phyloP scores from a whole-genome alignment of 2,888 invertebrate genomes.

The Cataglyphis altisquamis region DNA sequence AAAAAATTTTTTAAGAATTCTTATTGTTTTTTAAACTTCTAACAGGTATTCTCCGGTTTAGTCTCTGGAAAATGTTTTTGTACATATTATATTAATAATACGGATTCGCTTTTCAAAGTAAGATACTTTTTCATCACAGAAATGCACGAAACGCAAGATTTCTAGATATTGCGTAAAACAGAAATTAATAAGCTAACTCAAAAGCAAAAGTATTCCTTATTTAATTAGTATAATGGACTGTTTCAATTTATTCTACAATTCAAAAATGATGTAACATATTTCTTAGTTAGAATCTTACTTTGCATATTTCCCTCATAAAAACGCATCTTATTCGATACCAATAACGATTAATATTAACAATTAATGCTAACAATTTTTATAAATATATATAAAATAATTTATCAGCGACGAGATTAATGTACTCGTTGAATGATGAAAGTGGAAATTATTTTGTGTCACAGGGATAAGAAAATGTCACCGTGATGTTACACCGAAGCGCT shows the following conservation, averaged over 20 bases:
- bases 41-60: background rate
- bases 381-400: background rate
- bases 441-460: slow-evolving; percentile 56
- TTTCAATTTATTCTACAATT: background rate
- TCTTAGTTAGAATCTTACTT: background rate
- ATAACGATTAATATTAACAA: background rate
- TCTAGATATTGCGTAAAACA: too few relatives aligned
- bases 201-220: background rate
- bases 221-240: background rate
- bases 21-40: slow-evolving; percentile 13
- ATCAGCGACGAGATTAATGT: background rate
- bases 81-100: background rate
- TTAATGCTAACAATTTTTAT: background rate
- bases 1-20: background rate
- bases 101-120: background rate
- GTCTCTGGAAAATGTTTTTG: background rate
- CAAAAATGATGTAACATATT: background rate
- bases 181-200: background rate
- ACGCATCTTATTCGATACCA: background rate
- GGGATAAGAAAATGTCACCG: slow-evolving; percentile 69
- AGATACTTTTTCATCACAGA: background rate
- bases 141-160: background rate
- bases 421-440: background rate
- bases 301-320: background rate
- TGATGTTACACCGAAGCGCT: slow-evolving; percentile 90